Evolutionary conservation across 2,113 vertebrate genomes (phyloP), one percentile per base, ranked within the genome.

Genomic region (Spheniscus mendiculus): DNA sequence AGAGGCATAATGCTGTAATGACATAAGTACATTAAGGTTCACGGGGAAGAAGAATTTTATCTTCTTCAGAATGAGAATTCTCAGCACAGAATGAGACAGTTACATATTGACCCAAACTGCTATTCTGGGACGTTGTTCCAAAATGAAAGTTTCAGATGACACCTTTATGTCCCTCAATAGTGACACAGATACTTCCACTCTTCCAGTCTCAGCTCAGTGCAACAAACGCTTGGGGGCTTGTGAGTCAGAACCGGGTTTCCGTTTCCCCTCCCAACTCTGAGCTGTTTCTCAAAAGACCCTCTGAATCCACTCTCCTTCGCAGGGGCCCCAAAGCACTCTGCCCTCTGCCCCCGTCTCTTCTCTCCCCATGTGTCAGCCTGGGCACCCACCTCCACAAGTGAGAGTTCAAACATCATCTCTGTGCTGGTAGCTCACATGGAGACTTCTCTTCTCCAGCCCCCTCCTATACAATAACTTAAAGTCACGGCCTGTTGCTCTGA

Each of bases 401-500:
- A 2, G 3, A 87, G 66, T 23, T 67, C 65, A 77, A 76, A 52
- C 19, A 61, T 32, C 30, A 61, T 15, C 38, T 81, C 67, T n/a
- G 21, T 11, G 19, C 20, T 73, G 45, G 29, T 10, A 83, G 67
- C 14, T 44, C 72, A 71, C 38, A 25, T 0, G 1, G 11, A 77
- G 15, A 45, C 19, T 63, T 72, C 40, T 66, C 32, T 45, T 74
- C 45, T 76, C 47, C 59, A 42, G 34, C 5, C 25, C 8, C 14
- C 12, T 74, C 12, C 47, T 32, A 8, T 25, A 38, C 17, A 82
- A 4, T 17, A 66, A 85, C 18, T 58, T 56, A 21, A 84, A 89
- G 62, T 32, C 2, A 0, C 23, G 74, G 55, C 0, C 0, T 71
- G 23, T 10, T 67, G 21, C 19, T 82, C n/a, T 55, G 36, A 66